A percentile compares a stretch with the other conserved stretches of the same genome.
phyloP scores from a whole-genome alignment of 2,888 invertebrate species.

The Belgica antarctica region DNA sequence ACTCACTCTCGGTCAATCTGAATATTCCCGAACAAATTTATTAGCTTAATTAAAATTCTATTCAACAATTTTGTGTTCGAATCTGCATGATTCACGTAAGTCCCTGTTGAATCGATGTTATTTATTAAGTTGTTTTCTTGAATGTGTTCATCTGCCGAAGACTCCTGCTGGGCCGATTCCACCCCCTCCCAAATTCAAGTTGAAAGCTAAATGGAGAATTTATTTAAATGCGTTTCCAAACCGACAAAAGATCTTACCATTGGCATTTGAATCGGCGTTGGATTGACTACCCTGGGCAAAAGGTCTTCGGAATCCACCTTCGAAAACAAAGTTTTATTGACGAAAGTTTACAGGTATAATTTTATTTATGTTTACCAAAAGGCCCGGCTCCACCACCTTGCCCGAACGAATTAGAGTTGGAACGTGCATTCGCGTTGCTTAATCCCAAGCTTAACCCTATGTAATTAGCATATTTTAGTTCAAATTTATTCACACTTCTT shows the following conservation, averaged over 20 bases:
- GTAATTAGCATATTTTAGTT: background rate
- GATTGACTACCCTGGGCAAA: too few relatives aligned
- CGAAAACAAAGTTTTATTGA: background rate
- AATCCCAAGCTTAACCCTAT: background rate
- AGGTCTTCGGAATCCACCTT: background rate
- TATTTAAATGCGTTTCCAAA: background rate
- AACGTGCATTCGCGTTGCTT: conserved; percentile 5
- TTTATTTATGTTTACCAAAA: too few relatives aligned
- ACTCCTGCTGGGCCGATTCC: background rate
- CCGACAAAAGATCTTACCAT: background rate
- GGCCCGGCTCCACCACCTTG: background rate
- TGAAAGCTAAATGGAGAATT: too few relatives aligned
- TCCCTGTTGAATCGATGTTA: too few relatives aligned
- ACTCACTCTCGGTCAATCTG: too few relatives aligned
- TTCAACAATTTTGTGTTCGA: too few relatives aligned
- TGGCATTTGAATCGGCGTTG: conserved; percentile 16
- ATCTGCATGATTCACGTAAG: too few relatives aligned
- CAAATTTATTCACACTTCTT: background rate
- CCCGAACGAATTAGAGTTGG: background rate
- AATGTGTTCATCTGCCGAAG: background rate
- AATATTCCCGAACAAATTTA: too few relatives aligned
- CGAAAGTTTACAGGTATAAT: background rate
- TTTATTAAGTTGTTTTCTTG: too few relatives aligned
- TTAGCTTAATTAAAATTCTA: too few relatives aligned
- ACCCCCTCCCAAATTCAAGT: background rate